phyloP scores from a whole-genome alignment of 2,888 invertebrate genomes.

The Agriopis aurantiaria region DNA sequence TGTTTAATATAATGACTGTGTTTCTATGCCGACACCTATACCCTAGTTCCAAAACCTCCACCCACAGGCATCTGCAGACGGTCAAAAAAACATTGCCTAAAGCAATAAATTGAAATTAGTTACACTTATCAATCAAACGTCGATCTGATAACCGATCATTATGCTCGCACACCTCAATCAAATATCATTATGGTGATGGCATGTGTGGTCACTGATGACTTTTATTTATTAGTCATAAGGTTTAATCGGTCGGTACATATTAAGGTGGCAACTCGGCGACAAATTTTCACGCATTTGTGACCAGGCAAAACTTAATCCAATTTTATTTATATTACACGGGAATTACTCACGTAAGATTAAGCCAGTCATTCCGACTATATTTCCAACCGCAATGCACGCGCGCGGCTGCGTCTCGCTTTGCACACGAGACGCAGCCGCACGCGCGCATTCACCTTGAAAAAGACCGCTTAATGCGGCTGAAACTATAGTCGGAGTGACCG shows the following conservation, averaged over 20 bases:
- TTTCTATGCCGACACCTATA: slow-evolving; percentile 40
- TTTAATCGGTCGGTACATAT: slow-evolving; percentile 5
- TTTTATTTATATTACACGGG: too few species aligned
- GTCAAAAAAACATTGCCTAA: slow-evolving; percentile 46
- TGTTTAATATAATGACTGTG: slow-evolving; percentile 37
- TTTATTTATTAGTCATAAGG: slow-evolving; percentile 42
- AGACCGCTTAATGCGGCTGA: too few species aligned
- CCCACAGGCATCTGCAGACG: slow-evolving; percentile 42
- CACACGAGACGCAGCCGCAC: too few species aligned
- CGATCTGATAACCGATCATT: slow-evolving; percentile 50
- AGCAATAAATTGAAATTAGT: slow-evolving; percentile 55
- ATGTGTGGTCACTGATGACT: slow-evolving; percentile 34
- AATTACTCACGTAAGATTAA: too few species aligned
- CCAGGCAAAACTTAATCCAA: too few species aligned
- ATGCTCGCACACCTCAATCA: slow-evolving; percentile 54
- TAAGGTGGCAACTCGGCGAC: neutral
- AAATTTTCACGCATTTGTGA: too few species aligned
- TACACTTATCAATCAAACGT: slow-evolving; percentile 57
- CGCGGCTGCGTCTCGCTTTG: too few species aligned
- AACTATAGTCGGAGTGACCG: too few species aligned
- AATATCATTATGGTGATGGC: slow-evolving; percentile 48
- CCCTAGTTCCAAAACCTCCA: slow-evolving; percentile 35
- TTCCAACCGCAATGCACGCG: too few species aligned
- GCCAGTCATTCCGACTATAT: too few species aligned
- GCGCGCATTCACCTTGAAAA: too few species aligned